Conservation (phyloP, 2,113 vertebrate species). For the Tragulus kanchil region DNA sequence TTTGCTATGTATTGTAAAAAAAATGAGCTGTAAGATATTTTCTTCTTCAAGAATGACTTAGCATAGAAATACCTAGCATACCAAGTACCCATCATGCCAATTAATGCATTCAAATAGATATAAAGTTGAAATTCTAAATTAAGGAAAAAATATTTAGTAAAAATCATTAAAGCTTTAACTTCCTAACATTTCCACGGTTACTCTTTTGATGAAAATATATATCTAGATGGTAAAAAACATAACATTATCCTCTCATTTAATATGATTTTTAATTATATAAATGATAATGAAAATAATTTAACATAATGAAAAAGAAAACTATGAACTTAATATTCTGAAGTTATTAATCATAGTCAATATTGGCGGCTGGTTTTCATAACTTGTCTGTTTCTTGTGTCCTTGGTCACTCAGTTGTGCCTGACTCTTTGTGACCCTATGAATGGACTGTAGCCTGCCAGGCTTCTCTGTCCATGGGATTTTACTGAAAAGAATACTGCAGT, state of each 20-base stretch:
- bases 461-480: neutral
- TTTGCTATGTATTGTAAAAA: conserved; percentile 42
- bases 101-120: neutral
- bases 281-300: neutral
- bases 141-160: conserved; percentile 14
- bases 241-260: neutral
- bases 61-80: neutral
- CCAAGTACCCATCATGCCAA: too few species aligned
- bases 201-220: neutral
- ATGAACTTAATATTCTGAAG: neutral
- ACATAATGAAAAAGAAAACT: neutral
- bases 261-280: neutral
- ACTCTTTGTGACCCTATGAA: neutral
- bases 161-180: neutral
- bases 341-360: neutral
- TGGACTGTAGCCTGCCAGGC: neutral
- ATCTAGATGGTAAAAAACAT: neutral
- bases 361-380: fast-evolving
- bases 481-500: neutral
- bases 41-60: conserved; percentile 29
- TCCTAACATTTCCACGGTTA: neutral
- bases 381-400: fast-evolving
- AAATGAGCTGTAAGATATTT: conserved; percentile 8
- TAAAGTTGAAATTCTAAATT: neutral
- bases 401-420: neutral